Conservation (phyloP, 2,888 invertebrate genomes). For the Drosophila nigricruria region DNA sequence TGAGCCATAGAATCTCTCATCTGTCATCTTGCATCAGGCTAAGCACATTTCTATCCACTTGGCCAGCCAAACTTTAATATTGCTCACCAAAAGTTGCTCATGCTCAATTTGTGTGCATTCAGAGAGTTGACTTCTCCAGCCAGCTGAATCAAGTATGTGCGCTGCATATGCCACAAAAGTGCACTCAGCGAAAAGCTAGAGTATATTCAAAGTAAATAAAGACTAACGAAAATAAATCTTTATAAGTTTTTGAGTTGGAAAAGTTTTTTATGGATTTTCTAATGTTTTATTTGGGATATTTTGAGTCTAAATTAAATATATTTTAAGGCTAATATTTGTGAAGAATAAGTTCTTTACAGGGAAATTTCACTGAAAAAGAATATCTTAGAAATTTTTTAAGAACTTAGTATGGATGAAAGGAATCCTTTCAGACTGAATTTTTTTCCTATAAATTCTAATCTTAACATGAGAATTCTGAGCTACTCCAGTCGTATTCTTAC, state of each 20-base stretch:
- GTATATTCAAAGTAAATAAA: background rate
- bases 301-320: no score
- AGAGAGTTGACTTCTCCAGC: conserved; percentile 6
- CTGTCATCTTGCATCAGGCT: background rate
- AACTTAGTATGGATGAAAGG: background rate
- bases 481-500: background rate
- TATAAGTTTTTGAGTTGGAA: background rate
- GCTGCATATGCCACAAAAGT: conserved; percentile 15
- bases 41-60: conserved; percentile 6
- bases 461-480: background rate
- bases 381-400: background rate
- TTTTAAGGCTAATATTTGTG: background rate
- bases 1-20: conserved; percentile 4
- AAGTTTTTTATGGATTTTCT: background rate
- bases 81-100: conserved; percentile 19
- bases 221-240: background rate
- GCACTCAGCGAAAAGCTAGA: conserved; percentile 2
- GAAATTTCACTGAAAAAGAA: no score
- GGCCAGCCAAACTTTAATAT: conserved; percentile 17
- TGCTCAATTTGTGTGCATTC: conserved; percentile 18
- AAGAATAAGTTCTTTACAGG: no score
- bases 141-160: background rate
- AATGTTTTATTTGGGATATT: background rate
- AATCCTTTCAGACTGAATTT: no score
- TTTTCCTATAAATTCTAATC: no score